These are phyloP conservation scores for Linepithema humile DNA, from an alignment of 1,140 invertebrate genomes.

Conservation along the genomic window DNA sequence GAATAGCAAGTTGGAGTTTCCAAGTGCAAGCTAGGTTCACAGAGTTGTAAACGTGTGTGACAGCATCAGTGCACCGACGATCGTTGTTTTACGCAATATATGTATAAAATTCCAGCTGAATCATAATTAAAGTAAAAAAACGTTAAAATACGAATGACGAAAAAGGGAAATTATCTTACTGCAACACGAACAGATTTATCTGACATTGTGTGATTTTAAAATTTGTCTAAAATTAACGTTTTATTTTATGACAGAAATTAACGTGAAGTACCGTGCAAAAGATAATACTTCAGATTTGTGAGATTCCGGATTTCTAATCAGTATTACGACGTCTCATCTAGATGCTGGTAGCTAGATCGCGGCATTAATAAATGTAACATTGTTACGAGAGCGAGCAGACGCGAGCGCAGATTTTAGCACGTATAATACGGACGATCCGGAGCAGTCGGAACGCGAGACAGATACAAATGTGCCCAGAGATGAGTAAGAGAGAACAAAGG, in stretches of 20 bases:
- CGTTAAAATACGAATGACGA: background rate
- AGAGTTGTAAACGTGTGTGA: constrained; percentile 25
- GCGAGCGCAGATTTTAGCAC: constrained; percentile 52
- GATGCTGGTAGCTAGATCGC: constrained; percentile 8
- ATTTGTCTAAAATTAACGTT: background rate
- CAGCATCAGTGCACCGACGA: background rate
- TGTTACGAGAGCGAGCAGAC: constrained; percentile 8
- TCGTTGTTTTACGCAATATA: constrained; percentile 1
- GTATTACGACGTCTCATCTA: constrained; percentile 10
- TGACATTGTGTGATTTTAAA: background rate
- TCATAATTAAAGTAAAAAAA: background rate
- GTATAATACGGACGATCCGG: constrained; percentile 47
- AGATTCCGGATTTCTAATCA: constrained; percentile 42
- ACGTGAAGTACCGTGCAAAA: background rate
- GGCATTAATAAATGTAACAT: constrained; percentile 50
- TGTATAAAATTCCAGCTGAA: background rate
- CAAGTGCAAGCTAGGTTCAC: background rate
- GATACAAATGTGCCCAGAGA: constrained; percentile 77
- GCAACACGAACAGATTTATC: background rate
- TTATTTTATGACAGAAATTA: background rate
- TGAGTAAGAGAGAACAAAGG: constrained; percentile 74
- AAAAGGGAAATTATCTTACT: background rate
- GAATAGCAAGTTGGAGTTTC: constrained; percentile 31
- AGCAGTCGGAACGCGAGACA: constrained; percentile 71
- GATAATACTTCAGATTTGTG: background rate